Percentiles rank a stretch among this genome's conserved stretches.
phyloP scores from a whole-genome alignment of 2,797 vertebrate genomes.

The Ptychadena robeensis region DNA sequence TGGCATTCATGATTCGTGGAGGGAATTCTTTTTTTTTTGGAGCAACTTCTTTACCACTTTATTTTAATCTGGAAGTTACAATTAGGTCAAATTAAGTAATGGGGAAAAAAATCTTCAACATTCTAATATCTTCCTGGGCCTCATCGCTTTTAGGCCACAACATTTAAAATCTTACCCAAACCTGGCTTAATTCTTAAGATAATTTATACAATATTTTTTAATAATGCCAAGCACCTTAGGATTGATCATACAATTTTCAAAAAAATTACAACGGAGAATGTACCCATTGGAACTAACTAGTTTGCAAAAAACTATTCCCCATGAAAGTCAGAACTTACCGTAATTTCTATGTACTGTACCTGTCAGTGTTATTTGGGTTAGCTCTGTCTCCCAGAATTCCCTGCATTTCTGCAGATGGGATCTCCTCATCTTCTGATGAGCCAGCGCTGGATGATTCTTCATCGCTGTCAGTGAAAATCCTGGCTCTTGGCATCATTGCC shows the following conservation, averaged over 20 bases:
- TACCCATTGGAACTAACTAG: no score
- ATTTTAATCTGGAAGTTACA: no score
- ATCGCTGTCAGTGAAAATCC: constrained; percentile 85
- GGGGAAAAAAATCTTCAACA: no score
- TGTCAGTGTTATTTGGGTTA: constrained; percentile 68
- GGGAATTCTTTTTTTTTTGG: neutral
- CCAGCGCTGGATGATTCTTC: constrained; percentile 88
- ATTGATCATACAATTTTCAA: no score
- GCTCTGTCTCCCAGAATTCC: constrained; percentile 75
- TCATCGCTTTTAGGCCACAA: no score
- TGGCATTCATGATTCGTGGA: neutral
- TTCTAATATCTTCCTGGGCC: no score
- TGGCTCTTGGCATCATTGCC: constrained; percentile 63
- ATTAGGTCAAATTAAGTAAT: no score
- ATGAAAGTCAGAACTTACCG: neutral
- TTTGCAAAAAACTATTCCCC: neutral
- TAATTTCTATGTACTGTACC: constrained; percentile 72
- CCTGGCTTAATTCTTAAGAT: no score
- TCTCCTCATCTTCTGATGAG: constrained; percentile 87
- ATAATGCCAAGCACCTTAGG: no score
- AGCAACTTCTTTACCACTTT: neutral
- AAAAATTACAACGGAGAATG: no score
- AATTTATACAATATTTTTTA: no score
- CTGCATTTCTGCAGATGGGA: constrained; percentile 70
- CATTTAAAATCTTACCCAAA: no score